A percentile compares a stretch with the other conserved stretches of the same genome.
These are phyloP conservation scores for Mungos mungo DNA, from an alignment of 2,113 vertebrate genomes.

Conservation along the genomic window DNA sequence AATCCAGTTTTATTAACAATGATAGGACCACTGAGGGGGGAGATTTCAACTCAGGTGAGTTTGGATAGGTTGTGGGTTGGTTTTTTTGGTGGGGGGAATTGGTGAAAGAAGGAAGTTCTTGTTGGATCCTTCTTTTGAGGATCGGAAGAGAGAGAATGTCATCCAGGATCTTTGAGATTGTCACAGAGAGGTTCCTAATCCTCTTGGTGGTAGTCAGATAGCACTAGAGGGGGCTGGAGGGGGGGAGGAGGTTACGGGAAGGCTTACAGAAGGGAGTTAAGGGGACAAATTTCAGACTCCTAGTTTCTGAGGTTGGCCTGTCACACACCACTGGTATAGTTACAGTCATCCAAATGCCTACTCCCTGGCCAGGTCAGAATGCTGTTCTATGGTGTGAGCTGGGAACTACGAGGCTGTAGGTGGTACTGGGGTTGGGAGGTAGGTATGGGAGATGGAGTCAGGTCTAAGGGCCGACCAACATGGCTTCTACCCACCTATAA, in stretches of 20 bases:
- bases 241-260: too few relatives aligned
- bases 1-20: neutral
- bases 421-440: neutral
- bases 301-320: neutral
- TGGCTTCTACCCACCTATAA: neutral
- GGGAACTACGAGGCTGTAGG: neutral
- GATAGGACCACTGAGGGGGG: neutral
- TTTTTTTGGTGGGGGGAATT: neutral
- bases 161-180: neutral
- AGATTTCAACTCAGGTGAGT: neutral
- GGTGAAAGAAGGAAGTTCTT: neutral
- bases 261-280: neutral
- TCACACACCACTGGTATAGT: neutral
- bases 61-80: neutral
- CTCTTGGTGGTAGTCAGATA: neutral
- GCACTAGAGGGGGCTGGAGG: neutral
- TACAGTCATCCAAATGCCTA: neutral
- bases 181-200: neutral
- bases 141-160: neutral
- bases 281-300: neutral
- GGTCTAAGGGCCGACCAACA: neutral
- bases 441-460: neutral
- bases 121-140: conserved; percentile 18
- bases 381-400: neutral
- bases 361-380: neutral